A percentile compares a stretch with the other conserved stretches of the same genome.
Conservation (phyloP, 2,113 vertebrate species). For the Gymnogyps californianus region DNA sequence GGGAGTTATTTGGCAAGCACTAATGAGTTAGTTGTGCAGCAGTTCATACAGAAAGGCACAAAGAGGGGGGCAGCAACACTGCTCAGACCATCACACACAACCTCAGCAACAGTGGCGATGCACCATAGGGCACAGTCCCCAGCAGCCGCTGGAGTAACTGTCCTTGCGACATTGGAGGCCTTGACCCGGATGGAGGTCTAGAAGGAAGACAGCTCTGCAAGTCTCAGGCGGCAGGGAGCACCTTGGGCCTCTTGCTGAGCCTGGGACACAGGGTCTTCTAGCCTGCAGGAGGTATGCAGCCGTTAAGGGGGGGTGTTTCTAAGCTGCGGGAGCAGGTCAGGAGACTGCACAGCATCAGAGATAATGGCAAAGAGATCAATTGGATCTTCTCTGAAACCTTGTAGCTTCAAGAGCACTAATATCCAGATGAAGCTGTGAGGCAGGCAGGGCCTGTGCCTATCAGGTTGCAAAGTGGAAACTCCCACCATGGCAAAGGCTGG, state of each 20-base stretch:
- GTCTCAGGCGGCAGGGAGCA: background rate
- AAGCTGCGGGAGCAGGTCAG: background rate
- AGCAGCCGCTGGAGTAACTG: background rate
- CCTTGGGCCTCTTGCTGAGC: background rate
- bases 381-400: background rate
- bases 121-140: background rate
- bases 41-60: background rate
- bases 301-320: background rate
- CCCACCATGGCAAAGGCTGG: background rate
- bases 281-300: background rate
- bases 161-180: background rate
- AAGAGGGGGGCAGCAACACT: background rate
- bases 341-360: background rate
- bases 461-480: background rate
- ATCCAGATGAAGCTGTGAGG: background rate
- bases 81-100: background rate
- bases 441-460: background rate
- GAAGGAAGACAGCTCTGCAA: background rate
- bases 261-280: background rate
- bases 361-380: background rate
- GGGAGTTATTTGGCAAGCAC: background rate
- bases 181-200: background rate
- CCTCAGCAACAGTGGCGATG: background rate
- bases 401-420: background rate
- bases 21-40: background rate